phyloP scores from a whole-genome alignment of 2,888 invertebrate species.

The Creontiades dilutus region DNA sequence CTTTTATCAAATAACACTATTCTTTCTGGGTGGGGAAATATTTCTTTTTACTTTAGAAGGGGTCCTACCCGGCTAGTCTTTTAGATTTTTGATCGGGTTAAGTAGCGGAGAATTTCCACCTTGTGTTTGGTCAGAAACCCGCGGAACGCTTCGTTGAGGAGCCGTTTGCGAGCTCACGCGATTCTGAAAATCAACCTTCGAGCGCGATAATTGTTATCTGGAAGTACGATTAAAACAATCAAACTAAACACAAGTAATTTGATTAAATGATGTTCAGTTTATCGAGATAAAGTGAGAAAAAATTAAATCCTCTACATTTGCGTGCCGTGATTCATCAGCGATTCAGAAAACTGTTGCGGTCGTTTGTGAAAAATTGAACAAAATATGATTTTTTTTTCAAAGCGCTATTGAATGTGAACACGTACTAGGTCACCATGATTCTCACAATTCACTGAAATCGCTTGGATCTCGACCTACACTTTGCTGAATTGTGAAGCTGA shows the following conservation, averaged over 20 bases:
- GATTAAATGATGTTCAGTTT: not conserved
- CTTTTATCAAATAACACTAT: conserved; percentile 65
- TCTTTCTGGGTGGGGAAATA: not conserved
- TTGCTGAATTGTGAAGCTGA: too few relatives aligned
- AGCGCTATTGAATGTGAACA: too few relatives aligned
- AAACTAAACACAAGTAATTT: not conserved
- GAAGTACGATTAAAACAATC: not conserved
- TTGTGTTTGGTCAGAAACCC: not conserved
- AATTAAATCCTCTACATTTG: not conserved
- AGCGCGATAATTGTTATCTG: not conserved
- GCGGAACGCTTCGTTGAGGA: not conserved
- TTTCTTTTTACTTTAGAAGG: not conserved
- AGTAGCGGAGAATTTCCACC: not conserved
- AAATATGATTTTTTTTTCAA: too few relatives aligned
- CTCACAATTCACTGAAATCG: too few relatives aligned
- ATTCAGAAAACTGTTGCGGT: not conserved
- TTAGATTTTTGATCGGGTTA: not conserved
- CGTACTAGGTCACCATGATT: too few relatives aligned
- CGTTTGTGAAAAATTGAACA: not conserved
- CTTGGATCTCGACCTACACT: too few relatives aligned
- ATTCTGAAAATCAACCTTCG: conserved; percentile 23
- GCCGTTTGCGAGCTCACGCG: not conserved
- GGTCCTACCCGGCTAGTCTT: not conserved
- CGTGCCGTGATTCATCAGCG: not conserved
- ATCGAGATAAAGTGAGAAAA: not conserved